A percentile compares a stretch with the other conserved stretches of the same genome.
Evolutionary conservation across 2,888 invertebrate species (phyloP).

Genomic region (Macaria liturata): DNA sequence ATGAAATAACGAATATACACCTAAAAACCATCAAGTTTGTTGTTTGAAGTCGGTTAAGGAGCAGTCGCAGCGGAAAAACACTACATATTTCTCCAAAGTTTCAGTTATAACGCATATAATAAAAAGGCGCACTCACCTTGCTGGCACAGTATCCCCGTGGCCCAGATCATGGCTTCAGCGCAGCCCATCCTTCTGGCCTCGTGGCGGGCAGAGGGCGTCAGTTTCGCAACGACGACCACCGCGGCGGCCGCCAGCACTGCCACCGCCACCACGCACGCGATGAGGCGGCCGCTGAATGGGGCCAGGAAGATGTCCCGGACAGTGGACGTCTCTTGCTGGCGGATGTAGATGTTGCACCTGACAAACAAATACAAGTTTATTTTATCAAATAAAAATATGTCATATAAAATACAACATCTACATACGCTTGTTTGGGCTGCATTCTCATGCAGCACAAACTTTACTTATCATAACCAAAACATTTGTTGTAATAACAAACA

Average conservation of each 20-base stretch:
- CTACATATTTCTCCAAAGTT: too few species aligned
- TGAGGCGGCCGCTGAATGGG: constrained; percentile 82
- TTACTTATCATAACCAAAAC: too few species aligned
- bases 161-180: constrained; percentile 84
- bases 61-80: too few species aligned
- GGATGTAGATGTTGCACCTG: constrained; percentile 86
- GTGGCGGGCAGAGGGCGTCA: constrained; percentile 64
- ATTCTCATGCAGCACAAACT: too few species aligned
- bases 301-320: constrained; percentile 85
- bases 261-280: constrained; percentile 80
- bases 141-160: constrained; percentile 85
- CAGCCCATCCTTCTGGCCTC: constrained; percentile 57
- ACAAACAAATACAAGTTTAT: not conserved
- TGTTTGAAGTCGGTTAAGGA: too few species aligned
- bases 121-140: constrained; percentile 72
- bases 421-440: too few species aligned
- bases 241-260: constrained; percentile 74
- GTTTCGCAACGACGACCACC: constrained; percentile 74
- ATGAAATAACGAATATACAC: too few species aligned
- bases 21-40: too few species aligned
- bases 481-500: too few species aligned
- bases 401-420: too few species aligned
- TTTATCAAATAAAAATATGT: too few species aligned
- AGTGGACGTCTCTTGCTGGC: constrained; percentile 84
- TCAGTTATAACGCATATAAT: not conserved